A percentile compares a stretch with the other conserved stretches of the same genome.
Evolutionary conservation across 2,113 vertebrate species (phyloP).

Genomic region (Prochilodus magdalenae): DNA sequence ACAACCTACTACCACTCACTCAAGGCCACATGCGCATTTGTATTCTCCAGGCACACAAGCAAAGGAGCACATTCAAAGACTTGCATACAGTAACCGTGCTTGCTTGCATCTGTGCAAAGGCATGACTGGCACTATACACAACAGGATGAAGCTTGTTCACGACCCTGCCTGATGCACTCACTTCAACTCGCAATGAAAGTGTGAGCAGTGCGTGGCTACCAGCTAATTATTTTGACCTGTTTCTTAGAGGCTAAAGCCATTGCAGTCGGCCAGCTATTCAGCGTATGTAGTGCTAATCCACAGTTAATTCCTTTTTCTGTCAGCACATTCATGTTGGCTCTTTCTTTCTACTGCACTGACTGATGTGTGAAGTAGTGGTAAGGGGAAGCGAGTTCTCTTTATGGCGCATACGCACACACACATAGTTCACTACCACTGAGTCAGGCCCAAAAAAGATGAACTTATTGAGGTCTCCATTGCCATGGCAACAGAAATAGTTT

Average conservation of each 20-base stretch:
- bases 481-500: constrained; percentile 84
- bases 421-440: constrained; percentile 35
- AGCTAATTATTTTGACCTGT: constrained; percentile 34
- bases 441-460: constrained; percentile 68
- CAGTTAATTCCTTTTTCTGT: constrained; percentile 25
- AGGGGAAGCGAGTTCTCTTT: constrained; percentile 16
- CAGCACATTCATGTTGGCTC: constrained; percentile 27
- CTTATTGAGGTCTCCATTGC: constrained; percentile 81
- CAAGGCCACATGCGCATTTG: constrained; percentile 56
- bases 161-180: neutral
- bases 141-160: neutral
- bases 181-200: constrained; percentile 7
- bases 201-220: neutral
- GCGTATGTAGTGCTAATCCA: constrained; percentile 34
- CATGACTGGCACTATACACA: neutral
- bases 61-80: constrained; percentile 69
- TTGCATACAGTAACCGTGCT: constrained; percentile 61
- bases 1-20: constrained; percentile 6
- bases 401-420: neutral
- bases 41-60: constrained; percentile 64
- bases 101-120: neutral
- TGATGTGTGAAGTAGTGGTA: constrained; percentile 8
- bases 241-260: constrained; percentile 30
- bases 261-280: constrained; percentile 25
- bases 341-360: constrained; percentile 16